Conservation (phyloP, 2,888 invertebrate species). For the Panorpa germanica region DNA sequence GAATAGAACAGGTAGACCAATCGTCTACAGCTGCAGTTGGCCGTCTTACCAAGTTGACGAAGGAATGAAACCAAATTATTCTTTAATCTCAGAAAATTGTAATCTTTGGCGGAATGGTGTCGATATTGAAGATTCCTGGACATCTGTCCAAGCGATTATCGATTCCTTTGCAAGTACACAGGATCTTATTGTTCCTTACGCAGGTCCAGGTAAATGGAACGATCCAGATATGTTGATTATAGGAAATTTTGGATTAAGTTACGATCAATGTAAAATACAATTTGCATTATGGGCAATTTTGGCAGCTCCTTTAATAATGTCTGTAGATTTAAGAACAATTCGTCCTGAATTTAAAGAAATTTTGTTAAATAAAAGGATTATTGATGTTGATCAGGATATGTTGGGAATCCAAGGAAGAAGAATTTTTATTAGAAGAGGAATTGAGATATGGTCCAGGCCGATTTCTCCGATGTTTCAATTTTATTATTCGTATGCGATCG, state of each 20-base stretch:
- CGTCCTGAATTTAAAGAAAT: conserved; percentile 34
- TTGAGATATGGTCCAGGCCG: conserved; percentile 26
- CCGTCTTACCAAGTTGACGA: conserved; percentile 47
- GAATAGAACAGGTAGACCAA: conserved; percentile 55
- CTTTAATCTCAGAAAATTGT: conserved; percentile 31
- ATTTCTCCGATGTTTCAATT: conserved; percentile 20
- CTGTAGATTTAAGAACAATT: conserved; percentile 43
- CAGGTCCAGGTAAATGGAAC: conserved; percentile 50
- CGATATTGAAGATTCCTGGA: conserved; percentile 43
- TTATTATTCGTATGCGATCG: conserved; percentile 26
- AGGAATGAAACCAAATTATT: conserved; percentile 35
- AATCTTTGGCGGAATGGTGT: conserved; percentile 49
- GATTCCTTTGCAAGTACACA: conserved; percentile 40
- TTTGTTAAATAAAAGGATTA: conserved; percentile 35
- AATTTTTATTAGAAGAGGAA: conserved; percentile 21
- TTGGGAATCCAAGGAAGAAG: conserved; percentile 41
- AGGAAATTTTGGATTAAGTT: conserved; percentile 41
- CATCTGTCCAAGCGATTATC: conserved; percentile 31
- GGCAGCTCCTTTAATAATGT: conserved; percentile 54
- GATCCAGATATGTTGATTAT: conserved; percentile 49
- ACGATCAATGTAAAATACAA: conserved; percentile 47
- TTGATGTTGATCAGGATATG: conserved; percentile 46
- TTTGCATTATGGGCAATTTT: conserved; percentile 59
- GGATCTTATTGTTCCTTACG: conserved; percentile 32
- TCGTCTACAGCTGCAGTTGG: conserved; percentile 68